phyloP scores from a whole-genome alignment of 2,888 invertebrate species.

The Pediacus dermestoides region DNA sequence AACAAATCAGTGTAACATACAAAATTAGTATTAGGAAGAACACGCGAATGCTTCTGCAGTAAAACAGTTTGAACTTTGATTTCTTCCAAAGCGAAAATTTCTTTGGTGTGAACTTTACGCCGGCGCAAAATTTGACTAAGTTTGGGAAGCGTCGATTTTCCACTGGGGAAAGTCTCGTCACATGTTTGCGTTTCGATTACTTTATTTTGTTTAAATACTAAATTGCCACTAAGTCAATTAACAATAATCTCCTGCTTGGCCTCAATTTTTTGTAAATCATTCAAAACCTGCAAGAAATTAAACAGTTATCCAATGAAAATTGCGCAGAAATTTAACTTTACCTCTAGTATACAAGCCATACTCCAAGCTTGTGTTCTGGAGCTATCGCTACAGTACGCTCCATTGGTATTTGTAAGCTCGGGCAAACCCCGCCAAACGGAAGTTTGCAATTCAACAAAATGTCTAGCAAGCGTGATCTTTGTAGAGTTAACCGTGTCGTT shows the following conservation, averaged over 20 bases:
- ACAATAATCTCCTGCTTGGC: slow-evolving; percentile 40
- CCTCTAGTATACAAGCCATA: slow-evolving; percentile 82
- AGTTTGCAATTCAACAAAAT: slow-evolving; percentile 71
- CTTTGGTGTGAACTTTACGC: slow-evolving; percentile 28
- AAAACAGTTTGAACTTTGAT: slow-evolving; percentile 12
- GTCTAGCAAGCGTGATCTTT: slow-evolving; percentile 63
- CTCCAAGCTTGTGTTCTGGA: slow-evolving; percentile 98
- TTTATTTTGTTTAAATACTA: slow-evolving; percentile 26
- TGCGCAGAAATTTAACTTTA: slow-evolving; percentile 39
- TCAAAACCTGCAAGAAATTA: slow-evolving; percentile 49
- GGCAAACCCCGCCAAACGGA: slow-evolving; percentile 93
- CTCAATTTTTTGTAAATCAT: slow-evolving; percentile 56
- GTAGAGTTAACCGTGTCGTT: slow-evolving; percentile 54
- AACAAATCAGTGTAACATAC: slow-evolving; percentile 38
- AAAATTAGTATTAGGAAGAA: too few relatives aligned
- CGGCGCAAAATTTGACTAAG: slow-evolving; percentile 25
- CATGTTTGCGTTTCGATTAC: slow-evolving; percentile 18
- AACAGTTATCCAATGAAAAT: slow-evolving; percentile 11
- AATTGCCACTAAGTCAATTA: slow-evolving; percentile 47
- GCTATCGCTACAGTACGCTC: slow-evolving; percentile 77
- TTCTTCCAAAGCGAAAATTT: slow-evolving; percentile 21
- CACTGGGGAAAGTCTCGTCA: slow-evolving; percentile 14
- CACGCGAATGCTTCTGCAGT: too few relatives aligned
- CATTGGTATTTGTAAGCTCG: slow-evolving; percentile 89
- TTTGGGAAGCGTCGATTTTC: slow-evolving; percentile 20